Evolutionary conservation across 1,140 invertebrate genomes (phyloP), one percentile per base, ranked within the genome.

Genomic region (Manduca sexta): DNA sequence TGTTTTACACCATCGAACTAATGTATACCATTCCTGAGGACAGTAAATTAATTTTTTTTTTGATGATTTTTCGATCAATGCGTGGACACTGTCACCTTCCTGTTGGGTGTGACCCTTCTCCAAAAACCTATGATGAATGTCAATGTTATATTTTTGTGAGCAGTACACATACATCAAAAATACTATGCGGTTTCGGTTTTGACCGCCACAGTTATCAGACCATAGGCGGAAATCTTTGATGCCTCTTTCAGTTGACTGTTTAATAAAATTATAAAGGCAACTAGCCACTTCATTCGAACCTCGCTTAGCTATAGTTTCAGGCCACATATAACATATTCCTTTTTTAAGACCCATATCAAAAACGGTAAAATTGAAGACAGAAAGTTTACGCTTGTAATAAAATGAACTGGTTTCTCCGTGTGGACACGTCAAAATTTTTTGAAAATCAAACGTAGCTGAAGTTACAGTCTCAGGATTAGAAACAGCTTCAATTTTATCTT

Each of bases 361-460:
- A n/a, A 34, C 12, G 3, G 33, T 4, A 4, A 34, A 34, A 11
- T 34, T 34, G 11, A 4, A 34, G 3, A 11, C 10, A 3, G 3
- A 4, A 3, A 34, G 11, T 34, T 11, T 34, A 2, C 10, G 3
- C 3, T 11, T 34, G 12, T 38, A 38, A 38, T 38, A 38, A 38
- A 38, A 16, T 15, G 14, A 5, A 16, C 37, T 38, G 3, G 14
- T 38, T 15, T 38, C 13, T 3, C 37, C 37, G 14, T 11, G 2
- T n/a, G 37, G 37, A 15, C 2, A 14, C 37, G 11, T 3, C 37
- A 38, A 38, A 2, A 38, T 13, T 16, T 38, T 38, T 38, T 38
- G 37, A 2, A 38, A 38, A 15, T 38, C 37, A 38, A 38, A 38
- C 6, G 37, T 38, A 38, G 37, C 15, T n/a, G n/a, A n/a, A n/a